Base-by-base conservation (phyloP, 2,113 vertebrate species). In the Oxyruncus cristatus region DNA sequence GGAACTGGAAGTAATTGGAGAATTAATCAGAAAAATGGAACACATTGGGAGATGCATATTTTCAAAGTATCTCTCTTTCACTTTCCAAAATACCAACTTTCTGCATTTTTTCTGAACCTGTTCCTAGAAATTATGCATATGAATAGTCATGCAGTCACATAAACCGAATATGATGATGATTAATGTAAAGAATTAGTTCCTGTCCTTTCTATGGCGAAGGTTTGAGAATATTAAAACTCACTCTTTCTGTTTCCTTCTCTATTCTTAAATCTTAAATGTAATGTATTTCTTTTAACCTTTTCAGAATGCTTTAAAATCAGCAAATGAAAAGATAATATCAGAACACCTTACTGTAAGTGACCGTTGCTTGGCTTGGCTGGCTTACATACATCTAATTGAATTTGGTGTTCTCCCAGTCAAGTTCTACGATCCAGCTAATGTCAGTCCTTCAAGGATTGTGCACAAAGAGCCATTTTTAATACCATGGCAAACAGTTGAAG, bases 371-470 rank as follows among this genome's bases (percentile, higher is more conserved):
- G 98, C 99, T 82, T 99, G 99, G 99, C 97, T 99, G 80, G 98
- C 97, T 65, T 99, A 98, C 96, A 98, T 99, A 95, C 99, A 99
- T 97, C 97, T 99, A 83, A 98, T 97, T 18, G 99, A 99, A 97
- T 99, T 99, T 42, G 98, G 96, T 78, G 65, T 95, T 67, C 98
- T 99, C 26, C 99, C 99, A 33, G 88, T 94, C 39, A 95, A 97
- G 93, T 98, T 99, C 80, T 99, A 98, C 46, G 98, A 99, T 95
- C 98, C 99, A 30, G 97, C 98, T 11, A 98, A 98, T 90, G 98
- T 98, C 19, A 97, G 97, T 89, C 99, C 99, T 53, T 98, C 98
- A 80, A 97, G 98, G 67, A 98, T 99, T 80, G 98, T 99, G 90
- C 98, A 97, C 95, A 99, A 97, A 75, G 98, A 99, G 73, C 87